phyloP scores from a whole-genome alignment of 2,888 invertebrate genomes.

The Caenorhabditis zanzibari region DNA sequence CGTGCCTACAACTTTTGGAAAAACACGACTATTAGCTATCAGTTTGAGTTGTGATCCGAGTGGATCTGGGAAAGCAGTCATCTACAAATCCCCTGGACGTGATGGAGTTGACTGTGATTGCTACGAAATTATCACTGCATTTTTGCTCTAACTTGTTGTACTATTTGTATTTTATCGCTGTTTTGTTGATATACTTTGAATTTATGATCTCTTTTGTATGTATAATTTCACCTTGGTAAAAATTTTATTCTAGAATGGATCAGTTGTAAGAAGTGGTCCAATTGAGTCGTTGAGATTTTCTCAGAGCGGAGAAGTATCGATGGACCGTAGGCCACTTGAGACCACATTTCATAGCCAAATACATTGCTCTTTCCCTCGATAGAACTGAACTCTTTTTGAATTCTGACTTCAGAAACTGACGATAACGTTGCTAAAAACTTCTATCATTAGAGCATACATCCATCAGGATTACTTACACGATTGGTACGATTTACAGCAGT shows the following conservation, averaged over 20 bases:
- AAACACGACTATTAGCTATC: not conserved
- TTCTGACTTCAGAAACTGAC: not conserved
- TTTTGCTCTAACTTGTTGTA: not conserved
- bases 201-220: no score
- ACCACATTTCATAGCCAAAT: not conserved
- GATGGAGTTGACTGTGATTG: slow-evolving; percentile 16
- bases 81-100: slow-evolving; percentile 21
- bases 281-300: not conserved
- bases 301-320: not conserved
- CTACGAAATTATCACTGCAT: slow-evolving; percentile 10
- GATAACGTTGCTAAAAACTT: not conserved
- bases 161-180: not conserved
- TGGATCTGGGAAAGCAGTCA: slow-evolving; percentile 12
- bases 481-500: not conserved
- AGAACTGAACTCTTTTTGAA: not conserved
- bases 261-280: not conserved
- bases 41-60: slow-evolving; percentile 11
- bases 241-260: no score
- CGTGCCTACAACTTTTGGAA: not conserved
- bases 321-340: not conserved
- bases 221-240: no score
- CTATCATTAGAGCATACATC: no score
- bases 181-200: not conserved
- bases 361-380: not conserved
- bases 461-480: not conserved